Evolutionary conservation across 1,140 invertebrate species (phyloP).

Genomic region (Ooceraea biroi): DNA sequence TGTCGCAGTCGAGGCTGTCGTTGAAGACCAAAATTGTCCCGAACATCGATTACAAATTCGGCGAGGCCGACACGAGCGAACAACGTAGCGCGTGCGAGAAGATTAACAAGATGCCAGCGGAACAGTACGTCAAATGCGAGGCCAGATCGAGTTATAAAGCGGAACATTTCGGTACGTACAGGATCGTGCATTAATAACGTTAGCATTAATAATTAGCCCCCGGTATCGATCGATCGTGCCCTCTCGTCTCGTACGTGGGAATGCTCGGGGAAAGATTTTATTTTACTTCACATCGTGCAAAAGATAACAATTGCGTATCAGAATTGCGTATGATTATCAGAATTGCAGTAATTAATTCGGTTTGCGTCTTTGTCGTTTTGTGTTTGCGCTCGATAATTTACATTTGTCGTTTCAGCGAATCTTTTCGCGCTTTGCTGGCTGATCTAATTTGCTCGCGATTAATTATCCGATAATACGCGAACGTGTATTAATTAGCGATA

Average conservation of each 20-base stretch:
- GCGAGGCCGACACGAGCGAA: slow-evolving; percentile 24
- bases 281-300: not conserved
- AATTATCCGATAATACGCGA: slow-evolving; percentile 33
- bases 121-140: slow-evolving; percentile 37
- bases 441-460: slow-evolving; percentile 14
- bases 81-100: slow-evolving; percentile 33
- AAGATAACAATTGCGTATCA: not conserved
- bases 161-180: slow-evolving; percentile 48
- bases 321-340: slow-evolving; percentile 17
- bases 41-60: slow-evolving; percentile 60
- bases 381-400: slow-evolving; percentile 81
- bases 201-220: slow-evolving; percentile 28
- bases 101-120: slow-evolving; percentile 38
- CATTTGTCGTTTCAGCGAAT: slow-evolving; percentile 27
- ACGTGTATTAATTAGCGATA: slow-evolving; percentile 31
- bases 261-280: not conserved
- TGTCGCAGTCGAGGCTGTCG: slow-evolving; percentile 86
- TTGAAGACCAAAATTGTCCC: slow-evolving; percentile 82
- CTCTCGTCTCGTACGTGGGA: not conserved
- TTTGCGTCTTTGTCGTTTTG: slow-evolving; percentile 43
- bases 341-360: slow-evolving; percentile 17
- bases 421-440: slow-evolving; percentile 3
- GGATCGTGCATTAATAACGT: slow-evolving; percentile 47
- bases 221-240: slow-evolving; percentile 2
- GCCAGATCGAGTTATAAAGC: slow-evolving; percentile 48